A percentile compares a stretch with the other conserved stretches of the same genome.
phyloP scores from a whole-genome alignment of 2,797 vertebrate species.

The Anomalospiza imberbis region DNA sequence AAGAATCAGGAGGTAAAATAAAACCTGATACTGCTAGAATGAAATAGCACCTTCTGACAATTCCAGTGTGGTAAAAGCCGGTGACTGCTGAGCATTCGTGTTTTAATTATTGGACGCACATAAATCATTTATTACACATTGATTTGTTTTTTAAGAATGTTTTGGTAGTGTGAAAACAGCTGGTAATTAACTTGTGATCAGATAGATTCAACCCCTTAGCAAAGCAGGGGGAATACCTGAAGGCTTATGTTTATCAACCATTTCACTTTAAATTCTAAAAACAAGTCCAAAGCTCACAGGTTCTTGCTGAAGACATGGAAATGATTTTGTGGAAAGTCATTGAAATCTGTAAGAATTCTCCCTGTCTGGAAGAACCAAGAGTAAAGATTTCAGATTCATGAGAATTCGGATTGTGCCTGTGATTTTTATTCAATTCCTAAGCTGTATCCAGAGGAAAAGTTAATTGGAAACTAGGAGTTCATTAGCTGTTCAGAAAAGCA shows the following conservation, averaged over 20 bases:
- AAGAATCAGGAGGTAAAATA: not conserved
- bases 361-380: not conserved
- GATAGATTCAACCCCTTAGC: conserved; percentile 15
- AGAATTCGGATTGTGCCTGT: not conserved
- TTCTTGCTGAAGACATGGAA: not conserved
- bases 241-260: not conserved
- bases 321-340: not conserved
- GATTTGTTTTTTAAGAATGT: conserved; percentile 17
- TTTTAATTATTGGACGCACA: not conserved
- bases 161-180: not conserved
- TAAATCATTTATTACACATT: conserved; percentile 23
- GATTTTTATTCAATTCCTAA: not conserved
- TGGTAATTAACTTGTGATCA: not conserved
- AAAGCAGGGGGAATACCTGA: not conserved
- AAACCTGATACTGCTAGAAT: not conserved
- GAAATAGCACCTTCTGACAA: not conserved
- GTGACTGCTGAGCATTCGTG: not conserved
- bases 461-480: not conserved
- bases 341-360: not conserved
- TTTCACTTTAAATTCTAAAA: not conserved
- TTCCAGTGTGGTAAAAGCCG: not conserved
- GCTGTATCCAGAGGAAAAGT: not conserved
- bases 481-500: not conserved
- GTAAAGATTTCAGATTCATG: not conserved
- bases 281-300: not conserved